phyloP scores from a whole-genome alignment of 1,140 invertebrate genomes.

The Diachasmimorpha longicaudata region DNA sequence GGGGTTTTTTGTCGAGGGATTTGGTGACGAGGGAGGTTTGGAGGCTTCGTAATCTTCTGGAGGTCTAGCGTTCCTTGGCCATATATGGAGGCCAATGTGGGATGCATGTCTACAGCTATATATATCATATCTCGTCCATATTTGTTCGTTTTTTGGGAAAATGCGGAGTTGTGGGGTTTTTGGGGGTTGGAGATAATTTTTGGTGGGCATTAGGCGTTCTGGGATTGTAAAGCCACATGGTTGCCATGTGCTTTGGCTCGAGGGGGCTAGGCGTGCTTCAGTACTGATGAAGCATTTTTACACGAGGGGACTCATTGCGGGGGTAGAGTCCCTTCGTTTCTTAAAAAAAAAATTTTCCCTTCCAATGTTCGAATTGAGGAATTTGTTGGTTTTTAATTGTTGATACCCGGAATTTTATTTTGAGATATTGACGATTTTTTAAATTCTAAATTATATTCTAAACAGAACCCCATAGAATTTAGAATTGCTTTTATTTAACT shows the following conservation, averaged over 20 bases:
- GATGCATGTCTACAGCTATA: not conserved
- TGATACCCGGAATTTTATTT: too few species aligned
- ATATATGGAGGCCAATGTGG: not conserved
- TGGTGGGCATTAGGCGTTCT: not conserved
- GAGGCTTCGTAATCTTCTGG: not conserved
- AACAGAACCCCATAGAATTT: too few species aligned
- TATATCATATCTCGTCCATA: not conserved
- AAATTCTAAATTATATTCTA: too few species aligned
- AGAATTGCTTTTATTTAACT: too few species aligned
- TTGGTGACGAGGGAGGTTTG: not conserved
- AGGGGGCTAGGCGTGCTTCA: not conserved
- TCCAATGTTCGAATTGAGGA: too few species aligned
- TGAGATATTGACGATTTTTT: too few species aligned
- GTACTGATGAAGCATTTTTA: too few species aligned
- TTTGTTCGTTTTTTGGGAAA: not conserved
- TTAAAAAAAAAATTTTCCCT: too few species aligned
- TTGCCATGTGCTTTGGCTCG: slow-evolving; percentile 25
- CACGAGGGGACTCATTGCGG: too few species aligned
- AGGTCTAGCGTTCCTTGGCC: not conserved
- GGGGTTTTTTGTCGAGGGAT: not conserved
- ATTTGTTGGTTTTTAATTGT: too few species aligned
- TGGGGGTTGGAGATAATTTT: not conserved
- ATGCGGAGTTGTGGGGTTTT: not conserved
- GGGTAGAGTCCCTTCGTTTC: too few species aligned
- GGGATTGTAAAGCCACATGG: slow-evolving; percentile 14